Evolutionary conservation across 2,797 vertebrate genomes (phyloP), one percentile per base, ranked within the genome.

Genomic region (Trachurus trachurus): DNA sequence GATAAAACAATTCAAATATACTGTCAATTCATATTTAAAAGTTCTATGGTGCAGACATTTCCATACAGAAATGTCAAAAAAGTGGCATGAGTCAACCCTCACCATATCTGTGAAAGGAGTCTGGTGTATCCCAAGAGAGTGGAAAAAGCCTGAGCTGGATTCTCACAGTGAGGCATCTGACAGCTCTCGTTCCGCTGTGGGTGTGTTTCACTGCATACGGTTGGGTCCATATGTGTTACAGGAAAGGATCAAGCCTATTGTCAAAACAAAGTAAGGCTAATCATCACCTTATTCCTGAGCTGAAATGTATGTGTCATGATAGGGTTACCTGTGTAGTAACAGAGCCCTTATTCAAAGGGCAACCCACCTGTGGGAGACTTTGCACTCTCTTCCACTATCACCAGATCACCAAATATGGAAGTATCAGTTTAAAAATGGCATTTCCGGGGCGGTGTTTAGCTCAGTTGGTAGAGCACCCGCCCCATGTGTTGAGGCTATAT

Each of bases 251-350:
- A 57, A 26, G 53, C 22, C 54, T 31, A 56, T n/a, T n/a, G 59
- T 52, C 63, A 78, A 61, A 71, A 63, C 16, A 71, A 45, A 71
- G 45, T 44, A 31, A 54, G 54, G n/a, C 44, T 31, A 37, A 39
- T 57, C 17, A 15, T 17, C 17, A 44, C 12, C 29, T 47, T 67
- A 49, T 11, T 50, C 0, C 13, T 31, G 8, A 7, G 16, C 37
- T 60, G 16, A 37, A 53, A 66, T 19, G 19, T 21, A 31, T 49
- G 6, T 42, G 3, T 17, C 8, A 8, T 6, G 11, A 37, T 45
- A 15, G 44, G 16, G 44, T 44, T 13, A 15, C 12, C 1, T 44
- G 12, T 44, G 4, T 4, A 15, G 2, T 45, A 45, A 16, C 44
- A 45, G 7, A 45, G 44, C 15, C 15, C 9, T 22, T 11, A 59